Percentiles rank a stretch among this genome's conserved stretches.
Evolutionary conservation across 1,140 invertebrate genomes (phyloP).

Genomic region (Nomia melanderi): DNA sequence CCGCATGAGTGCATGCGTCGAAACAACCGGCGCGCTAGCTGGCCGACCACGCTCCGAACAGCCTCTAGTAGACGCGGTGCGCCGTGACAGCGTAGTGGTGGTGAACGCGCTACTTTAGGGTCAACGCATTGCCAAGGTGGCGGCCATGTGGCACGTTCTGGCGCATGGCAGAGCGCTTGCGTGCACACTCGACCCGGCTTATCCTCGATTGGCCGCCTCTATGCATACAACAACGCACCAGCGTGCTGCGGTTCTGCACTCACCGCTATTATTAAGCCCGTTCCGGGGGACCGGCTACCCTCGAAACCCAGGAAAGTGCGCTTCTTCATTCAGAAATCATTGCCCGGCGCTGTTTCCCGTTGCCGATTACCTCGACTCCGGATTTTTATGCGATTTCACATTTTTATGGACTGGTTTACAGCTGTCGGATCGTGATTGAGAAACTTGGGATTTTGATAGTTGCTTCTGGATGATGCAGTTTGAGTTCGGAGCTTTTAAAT

Average conservation of each 20-base stretch:
- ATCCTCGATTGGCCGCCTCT: conserved; percentile 43
- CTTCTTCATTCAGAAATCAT: background rate
- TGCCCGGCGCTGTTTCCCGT: too few species aligned
- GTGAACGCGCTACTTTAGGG: conserved; percentile 74
- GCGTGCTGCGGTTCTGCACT: conserved; percentile 23
- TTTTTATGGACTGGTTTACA: background rate
- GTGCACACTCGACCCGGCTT: conserved; percentile 59
- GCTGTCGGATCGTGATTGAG: background rate
- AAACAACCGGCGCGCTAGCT: conserved; percentile 24
- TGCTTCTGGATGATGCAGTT: too few species aligned
- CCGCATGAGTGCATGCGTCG: conserved; percentile 38
- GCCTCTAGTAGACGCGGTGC: conserved; percentile 15
- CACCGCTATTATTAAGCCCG: conserved; percentile 47
- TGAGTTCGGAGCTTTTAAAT: too few species aligned
- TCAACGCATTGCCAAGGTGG: conserved; percentile 79
- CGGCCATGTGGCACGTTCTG: conserved; percentile 75
- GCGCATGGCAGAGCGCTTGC: conserved; percentile 70
- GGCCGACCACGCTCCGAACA: background rate
- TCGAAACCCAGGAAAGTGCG: background rate
- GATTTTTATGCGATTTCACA: too few species aligned
- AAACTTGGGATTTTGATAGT: too few species aligned
- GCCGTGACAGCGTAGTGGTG: conserved; percentile 26
- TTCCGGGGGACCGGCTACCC: conserved; percentile 31
- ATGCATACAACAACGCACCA: conserved; percentile 24
- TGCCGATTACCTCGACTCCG: too few species aligned